Percentiles rank a stretch among this genome's conserved stretches.
These are phyloP conservation scores for Epinephelus cyanopodus DNA, from an alignment of 2,113 vertebrate species.

Conservation along the genomic window DNA sequence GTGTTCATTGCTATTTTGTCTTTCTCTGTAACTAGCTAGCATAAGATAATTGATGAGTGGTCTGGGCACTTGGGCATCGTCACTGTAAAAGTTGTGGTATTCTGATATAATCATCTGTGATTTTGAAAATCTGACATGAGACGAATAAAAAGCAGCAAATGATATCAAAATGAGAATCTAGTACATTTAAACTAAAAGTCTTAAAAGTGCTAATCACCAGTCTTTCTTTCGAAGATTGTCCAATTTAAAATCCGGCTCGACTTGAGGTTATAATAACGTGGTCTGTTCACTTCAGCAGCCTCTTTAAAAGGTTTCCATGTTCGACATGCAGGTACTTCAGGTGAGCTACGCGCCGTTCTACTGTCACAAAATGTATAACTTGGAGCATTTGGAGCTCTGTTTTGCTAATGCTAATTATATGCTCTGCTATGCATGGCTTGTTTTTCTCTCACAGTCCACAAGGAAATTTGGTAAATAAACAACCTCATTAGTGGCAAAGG, in stretches of 20 bases:
- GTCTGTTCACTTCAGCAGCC: constrained; percentile 31
- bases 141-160: neutral
- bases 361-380: constrained; percentile 44
- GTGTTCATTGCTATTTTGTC: neutral
- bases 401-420: constrained; percentile 67
- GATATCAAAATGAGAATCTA: neutral
- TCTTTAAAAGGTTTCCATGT: constrained; percentile 39
- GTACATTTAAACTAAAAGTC: constrained; percentile 1
- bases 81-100: neutral
- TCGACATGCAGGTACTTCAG: constrained; percentile 29
- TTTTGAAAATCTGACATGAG: constrained; percentile 2
- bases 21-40: neutral
- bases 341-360: constrained; percentile 30
- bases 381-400: constrained; percentile 46
- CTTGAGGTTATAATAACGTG: constrained; percentile 6
- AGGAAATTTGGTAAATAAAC: constrained; percentile 80
- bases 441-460: constrained; percentile 63
- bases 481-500: constrained; percentile 78
- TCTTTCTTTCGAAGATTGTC: neutral
- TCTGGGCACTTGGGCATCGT: no score
- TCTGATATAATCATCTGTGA: neutral
- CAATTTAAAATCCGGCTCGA: constrained; percentile 13
- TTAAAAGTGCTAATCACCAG: neutral
- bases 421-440: constrained; percentile 72
- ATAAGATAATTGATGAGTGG: neutral